Base-by-base conservation (phyloP, 2,888 invertebrate species). In the Lasius fuliginosus region DNA sequence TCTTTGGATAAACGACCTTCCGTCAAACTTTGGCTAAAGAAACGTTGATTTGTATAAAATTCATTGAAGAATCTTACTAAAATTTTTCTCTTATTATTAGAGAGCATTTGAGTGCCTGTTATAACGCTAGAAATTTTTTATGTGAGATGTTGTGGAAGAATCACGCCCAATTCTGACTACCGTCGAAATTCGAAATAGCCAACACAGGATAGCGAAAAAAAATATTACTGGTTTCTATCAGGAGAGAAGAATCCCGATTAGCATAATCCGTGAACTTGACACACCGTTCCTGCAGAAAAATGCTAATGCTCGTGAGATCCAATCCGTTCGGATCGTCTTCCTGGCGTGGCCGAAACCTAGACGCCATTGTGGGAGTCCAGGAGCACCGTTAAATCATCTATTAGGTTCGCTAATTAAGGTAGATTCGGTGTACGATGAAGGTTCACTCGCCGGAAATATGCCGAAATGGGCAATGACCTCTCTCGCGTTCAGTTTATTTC, bases 301-400 rank as follows among this genome's bases (percentile, higher is more conserved):
- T 91, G 92, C 88, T 91, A 91, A 92, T 92, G 90, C 67, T 82
- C 91, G 92, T 92, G 91, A 88, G 92, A 92, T 86, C 87, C 82
- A 73, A 86, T 76, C n/a, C 60, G 2, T 56, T 65, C 88, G 84
- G 81, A 83, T 83, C 85, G 82, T 67, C 85, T 81, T 82, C 81
- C 69, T 68, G 67, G 64, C 58, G 23, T 49, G 40, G 62, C 82
- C 88, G 82, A 87, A 87, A 87, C 76, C 27, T 82, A 33, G 60
- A 69, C 77, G 85, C 89, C 79, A 18, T 79, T 60, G 79, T 85
- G 85, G 82, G 88, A 88, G 86, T 68, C 67, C 60, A 18, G 46
- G 3, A 76, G 81, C 86, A 88, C 91, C 91, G 91, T 91, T 91
- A 91, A 88, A 91, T 89, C 87, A 89, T 92, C 87, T 87, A 92